Percentiles rank a stretch among this genome's conserved stretches.
Conservation (phyloP, 2,888 invertebrate species). For the Latrodectus hesperus region DNA sequence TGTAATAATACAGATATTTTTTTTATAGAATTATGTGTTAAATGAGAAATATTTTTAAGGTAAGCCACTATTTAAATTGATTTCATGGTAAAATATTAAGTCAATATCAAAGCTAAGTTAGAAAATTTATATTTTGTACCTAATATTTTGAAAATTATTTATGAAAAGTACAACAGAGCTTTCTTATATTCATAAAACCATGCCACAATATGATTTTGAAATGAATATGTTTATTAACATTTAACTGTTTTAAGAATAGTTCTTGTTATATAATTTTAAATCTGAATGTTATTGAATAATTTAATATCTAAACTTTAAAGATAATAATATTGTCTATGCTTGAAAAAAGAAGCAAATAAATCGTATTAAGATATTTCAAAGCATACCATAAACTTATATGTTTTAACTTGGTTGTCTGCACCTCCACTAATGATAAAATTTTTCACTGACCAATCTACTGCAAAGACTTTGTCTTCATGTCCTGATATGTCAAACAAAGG, state of each 20-base stretch:
- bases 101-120: too few species aligned
- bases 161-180: too few species aligned
- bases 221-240: neutral
- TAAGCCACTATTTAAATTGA: too few species aligned
- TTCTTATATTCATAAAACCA: neutral
- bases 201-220: neutral
- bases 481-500: constrained; percentile 94
- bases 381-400: constrained; percentile 80
- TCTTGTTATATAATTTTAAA: too few species aligned
- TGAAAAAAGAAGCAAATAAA: too few species aligned
- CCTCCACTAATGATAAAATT: constrained; percentile 91
- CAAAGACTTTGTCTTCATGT: constrained; percentile 89
- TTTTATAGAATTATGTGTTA: too few species aligned
- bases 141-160: too few species aligned
- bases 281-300: neutral
- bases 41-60: too few species aligned
- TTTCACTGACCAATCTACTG: constrained; percentile 94
- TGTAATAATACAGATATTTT: too few species aligned
- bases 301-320: neutral
- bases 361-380: neutral
- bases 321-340: too few species aligned
- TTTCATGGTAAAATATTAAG: too few species aligned
- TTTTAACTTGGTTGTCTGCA: constrained; percentile 92
- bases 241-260: neutral
- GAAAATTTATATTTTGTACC: too few species aligned